These are phyloP conservation scores for Cisticola juncidis DNA, from an alignment of 2,113 vertebrate species.

Conservation along the genomic window DNA sequence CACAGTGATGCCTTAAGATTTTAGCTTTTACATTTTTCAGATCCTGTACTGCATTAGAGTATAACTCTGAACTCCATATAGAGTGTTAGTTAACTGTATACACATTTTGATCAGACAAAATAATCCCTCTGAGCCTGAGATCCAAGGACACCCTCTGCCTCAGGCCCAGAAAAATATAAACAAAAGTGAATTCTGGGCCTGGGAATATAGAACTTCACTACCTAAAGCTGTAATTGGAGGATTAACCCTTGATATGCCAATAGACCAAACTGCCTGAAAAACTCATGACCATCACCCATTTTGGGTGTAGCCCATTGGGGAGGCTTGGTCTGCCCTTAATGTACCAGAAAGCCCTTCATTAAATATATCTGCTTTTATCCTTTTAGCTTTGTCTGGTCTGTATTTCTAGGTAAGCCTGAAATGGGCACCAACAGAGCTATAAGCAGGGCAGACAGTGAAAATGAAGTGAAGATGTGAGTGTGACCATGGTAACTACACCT, in stretches of 20 bases:
- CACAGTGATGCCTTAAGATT: background rate
- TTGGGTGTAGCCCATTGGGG: too few relatives aligned
- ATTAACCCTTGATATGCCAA: background rate
- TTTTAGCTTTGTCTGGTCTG: background rate
- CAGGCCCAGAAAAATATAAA: background rate
- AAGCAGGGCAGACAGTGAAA: background rate
- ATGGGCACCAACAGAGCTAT: background rate
- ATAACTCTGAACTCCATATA: background rate
- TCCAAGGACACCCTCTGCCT: background rate
- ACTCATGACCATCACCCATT: accelerated
- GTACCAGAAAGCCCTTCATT: background rate
- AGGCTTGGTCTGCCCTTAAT: background rate
- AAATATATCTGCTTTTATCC: background rate
- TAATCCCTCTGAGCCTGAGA: background rate
- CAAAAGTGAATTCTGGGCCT: background rate
- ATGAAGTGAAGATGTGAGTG: background rate
- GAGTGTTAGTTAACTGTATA: background rate
- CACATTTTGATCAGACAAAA: background rate
- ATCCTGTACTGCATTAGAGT: background rate
- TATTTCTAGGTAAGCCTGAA: background rate
- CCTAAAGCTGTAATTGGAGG: background rate
- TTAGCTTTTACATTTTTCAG: background rate
- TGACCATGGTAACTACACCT: background rate
- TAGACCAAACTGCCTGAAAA: background rate
- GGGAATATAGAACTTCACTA: background rate